Evolutionary conservation across 92 coral and sea anemone species (phyloP), one percentile per base, ranked within the genome.

Genomic region (Zoanthus gigantus): DNA sequence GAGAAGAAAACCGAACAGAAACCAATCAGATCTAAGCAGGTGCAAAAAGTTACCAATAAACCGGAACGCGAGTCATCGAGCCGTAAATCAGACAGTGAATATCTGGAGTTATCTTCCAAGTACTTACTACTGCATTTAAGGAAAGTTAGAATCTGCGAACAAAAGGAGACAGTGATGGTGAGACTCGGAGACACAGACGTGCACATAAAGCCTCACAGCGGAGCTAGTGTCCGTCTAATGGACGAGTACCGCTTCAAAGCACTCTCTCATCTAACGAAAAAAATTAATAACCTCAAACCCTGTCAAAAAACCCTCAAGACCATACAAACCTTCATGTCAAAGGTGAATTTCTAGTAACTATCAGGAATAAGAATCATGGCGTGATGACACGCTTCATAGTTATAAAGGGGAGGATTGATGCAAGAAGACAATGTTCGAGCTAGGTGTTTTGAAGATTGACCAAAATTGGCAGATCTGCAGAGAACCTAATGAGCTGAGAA

Each of bases 131-230:
- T 7, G 34, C 31, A 69, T 69, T 34, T 69, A 9, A 69, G 44
- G 34, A 69, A 69, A 30, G 74, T 69, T 9, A 69, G 10, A 28
- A 18, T 30, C 74, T 6, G 74, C 30, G 74, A 69, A 30, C 13
- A 34, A 18, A 69, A 23, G 74, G 74, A 14, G 37, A 88, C 91
- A 15, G 23, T 23, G 23, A 23, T 23, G 23, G 23, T 23, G 23
- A 23, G 23, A 23, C 23, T 23, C 23, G 23, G 93, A 90, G 30
- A 88, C 83, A 8, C 78, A 90, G 42, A 88, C 88, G 72, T 74
- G 88, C 74, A 76, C 83, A 53, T 92, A 91, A 67, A 89, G 71
- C 89, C 91, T 23, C 92, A 93, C 56, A 91, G 91, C 53, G 94
- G 94, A 6, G 91, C 94, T 2, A 90, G 89, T 14, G 92, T 93